Evolutionary conservation across 2,888 invertebrate genomes (phyloP), one percentile per base, ranked within the genome.

Genomic region (Plagodis pulveraria): DNA sequence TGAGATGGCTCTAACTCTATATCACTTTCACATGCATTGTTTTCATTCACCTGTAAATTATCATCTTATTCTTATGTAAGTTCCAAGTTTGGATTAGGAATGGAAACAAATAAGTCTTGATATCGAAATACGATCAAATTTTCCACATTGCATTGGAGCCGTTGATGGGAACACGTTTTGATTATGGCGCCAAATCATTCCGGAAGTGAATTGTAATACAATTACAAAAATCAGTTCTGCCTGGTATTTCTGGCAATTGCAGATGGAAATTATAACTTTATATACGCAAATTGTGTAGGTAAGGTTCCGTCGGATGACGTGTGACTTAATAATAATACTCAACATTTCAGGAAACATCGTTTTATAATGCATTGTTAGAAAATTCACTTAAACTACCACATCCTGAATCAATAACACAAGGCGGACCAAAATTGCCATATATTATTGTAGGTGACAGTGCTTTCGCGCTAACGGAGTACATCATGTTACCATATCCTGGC

Each of bases 381-480:
- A 67, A 72, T 61, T 40, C 41, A 63, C 66, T 72, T 50, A 70
- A 68, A 36, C 49, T 62, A 57, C 71, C 71, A 66, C 53, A 9
- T 50, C 69, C 66, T 35, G 63, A 70, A 50, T 67, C 70, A 61
- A 63, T 73, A 63, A 45, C 33, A 65, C 62, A 61, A 72, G 60
- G 11, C 41, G 49, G 49, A 32, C 41, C 49, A 50, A 44, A 68
- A 41, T 59, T 74, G 40, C 74, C 70, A 9, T 73, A 61, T 55
- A 67, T 72, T 41, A 41, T 73, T 47, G 67, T 71, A 57, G 77
- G 78, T 65, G 81, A 83, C 74, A 71, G 70, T 58, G 71, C 72
- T 35, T 74, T 75, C 47, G 71, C 71, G 33, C 75, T 80, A 58
- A 56, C 65, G 22, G 68, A 70, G 45, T 71, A 73, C 63, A 62